Base-by-base conservation (phyloP, 1,140 invertebrate species). In the Streblospio benedicti region DNA sequence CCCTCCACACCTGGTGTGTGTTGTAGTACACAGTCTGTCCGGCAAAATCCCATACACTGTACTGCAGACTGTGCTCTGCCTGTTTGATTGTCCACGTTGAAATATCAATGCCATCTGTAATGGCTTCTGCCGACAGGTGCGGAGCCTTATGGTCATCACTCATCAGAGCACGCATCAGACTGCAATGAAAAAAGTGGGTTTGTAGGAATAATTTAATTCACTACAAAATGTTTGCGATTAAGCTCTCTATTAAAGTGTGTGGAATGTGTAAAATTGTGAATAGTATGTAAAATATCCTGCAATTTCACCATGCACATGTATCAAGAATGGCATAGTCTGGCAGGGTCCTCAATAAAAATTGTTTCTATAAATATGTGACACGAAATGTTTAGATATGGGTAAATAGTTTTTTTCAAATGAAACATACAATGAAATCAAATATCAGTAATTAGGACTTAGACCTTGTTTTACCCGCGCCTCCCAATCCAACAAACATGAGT, bases 1-100 rank as follows among this genome's bases (percentile, higher is more conserved):
- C n/a, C n/a, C n/a, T n/a, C n/a, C n/a, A 43, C 52, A 76, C 74
- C 69, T 77, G 76, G 63, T 77, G 76, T 25, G 76, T 77, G 64
- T 77, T 76, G 61, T 77, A 77, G 61, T 77, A 77, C 4, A 77
- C 73, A n/a, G 70, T 73, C 58, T 77, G 76, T 14, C 76, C 76
- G 61, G 76, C 76, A 69, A 77, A 77, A 62, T 77, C 76, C 74
- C 74, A 76, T 25, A 72, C 67, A 62, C 71, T 71, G 66, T 67
- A 76, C 3, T 62, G 66, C 31, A 75, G 60, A 16, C 65, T 45
- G 0, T 63, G 61, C 20, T 65, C 67, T 25, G 62, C 38, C 1
- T 63, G 47, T 4, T 58, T 59, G 1, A 74, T 62, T 2, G 65
- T 60, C 75, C 75, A 77, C 5, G 60, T 68, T 16, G 61, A 66